Percentiles rank a stretch among this genome's conserved stretches.
Evolutionary conservation across 1,140 invertebrate species (phyloP).

Genomic region (Orchestia grillus): DNA sequence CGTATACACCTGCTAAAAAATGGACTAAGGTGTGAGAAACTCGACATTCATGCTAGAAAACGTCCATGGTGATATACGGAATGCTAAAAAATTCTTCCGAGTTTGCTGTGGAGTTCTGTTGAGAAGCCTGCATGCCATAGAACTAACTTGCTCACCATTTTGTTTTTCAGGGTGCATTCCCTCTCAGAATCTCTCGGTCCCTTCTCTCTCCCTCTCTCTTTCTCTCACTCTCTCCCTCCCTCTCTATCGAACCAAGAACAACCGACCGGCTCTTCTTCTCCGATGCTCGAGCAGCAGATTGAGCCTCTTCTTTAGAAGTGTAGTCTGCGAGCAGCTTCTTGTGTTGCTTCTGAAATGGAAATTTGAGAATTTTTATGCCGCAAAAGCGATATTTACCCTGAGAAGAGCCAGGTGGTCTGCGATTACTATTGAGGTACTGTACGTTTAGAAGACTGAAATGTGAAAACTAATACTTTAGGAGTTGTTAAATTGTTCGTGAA

Average conservation of each 20-base stretch:
- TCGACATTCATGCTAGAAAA: too few species aligned
- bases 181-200: neutral
- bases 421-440: too few species aligned
- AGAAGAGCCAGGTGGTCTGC: too few species aligned
- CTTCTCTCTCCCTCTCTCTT: neutral
- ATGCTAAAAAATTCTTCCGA: neutral
- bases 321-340: neutral
- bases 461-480: too few species aligned
- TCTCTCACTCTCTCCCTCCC: neutral
- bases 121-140: neutral
- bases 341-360: too few species aligned
- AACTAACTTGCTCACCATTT: constrained; percentile 16
- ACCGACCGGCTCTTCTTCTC: neutral
- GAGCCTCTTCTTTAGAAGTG: neutral
- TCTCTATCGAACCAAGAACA: constrained; percentile 13
- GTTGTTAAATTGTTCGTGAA: too few species aligned
- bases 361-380: too few species aligned
- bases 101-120: neutral
- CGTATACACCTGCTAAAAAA: too few species aligned
- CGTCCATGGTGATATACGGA: too few species aligned
- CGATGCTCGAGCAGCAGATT: neutral
- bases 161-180: neutral
- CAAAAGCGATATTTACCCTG: too few species aligned
- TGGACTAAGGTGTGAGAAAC: too few species aligned
- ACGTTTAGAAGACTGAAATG: too few species aligned